Conservation (phyloP, 2,888 invertebrate genomes). For the Ophion slaviceki region DNA sequence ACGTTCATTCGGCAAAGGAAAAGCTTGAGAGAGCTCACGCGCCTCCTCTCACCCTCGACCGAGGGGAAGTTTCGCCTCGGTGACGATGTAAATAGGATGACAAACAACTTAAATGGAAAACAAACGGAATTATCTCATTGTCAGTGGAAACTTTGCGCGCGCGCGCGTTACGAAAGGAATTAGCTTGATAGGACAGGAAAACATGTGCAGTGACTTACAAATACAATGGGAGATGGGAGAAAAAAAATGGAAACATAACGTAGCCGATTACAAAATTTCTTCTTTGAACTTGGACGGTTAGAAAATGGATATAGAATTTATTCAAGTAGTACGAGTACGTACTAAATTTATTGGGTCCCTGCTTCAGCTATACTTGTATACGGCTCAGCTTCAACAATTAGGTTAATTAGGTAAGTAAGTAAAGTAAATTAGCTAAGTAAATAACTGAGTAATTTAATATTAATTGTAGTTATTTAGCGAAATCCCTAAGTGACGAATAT, state of each 20-base stretch:
- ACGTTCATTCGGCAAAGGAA: slow-evolving; percentile 25
- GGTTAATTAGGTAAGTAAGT: too few relatives aligned
- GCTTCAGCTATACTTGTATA: too few relatives aligned
- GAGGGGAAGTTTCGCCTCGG: slow-evolving; percentile 47
- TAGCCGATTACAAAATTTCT: background rate
- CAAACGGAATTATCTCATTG: slow-evolving; percentile 79
- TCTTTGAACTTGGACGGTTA: background rate
- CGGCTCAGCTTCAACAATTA: too few relatives aligned
- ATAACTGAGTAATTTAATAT: too few relatives aligned
- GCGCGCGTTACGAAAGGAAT: slow-evolving; percentile 11
- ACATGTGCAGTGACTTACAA: slow-evolving; percentile 1
- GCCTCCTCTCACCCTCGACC: slow-evolving; percentile 26
- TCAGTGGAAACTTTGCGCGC: slow-evolving; percentile 34
- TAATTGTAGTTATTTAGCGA: too few relatives aligned
- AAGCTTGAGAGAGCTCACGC: slow-evolving; percentile 26
- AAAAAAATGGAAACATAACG: background rate
- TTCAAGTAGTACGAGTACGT: too few relatives aligned
- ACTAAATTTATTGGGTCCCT: too few relatives aligned
- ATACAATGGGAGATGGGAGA: background rate
- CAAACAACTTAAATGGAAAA: slow-evolving; percentile 81
- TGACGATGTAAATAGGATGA: slow-evolving; percentile 76
- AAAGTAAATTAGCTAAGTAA: too few relatives aligned
- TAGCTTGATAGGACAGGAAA: slow-evolving; percentile 37
- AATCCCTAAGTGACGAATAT: too few relatives aligned
- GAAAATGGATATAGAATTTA: too few relatives aligned